These are phyloP conservation scores for Zelleria hepariella DNA, from an alignment of 2,888 invertebrate species.

Conservation along the genomic window DNA sequence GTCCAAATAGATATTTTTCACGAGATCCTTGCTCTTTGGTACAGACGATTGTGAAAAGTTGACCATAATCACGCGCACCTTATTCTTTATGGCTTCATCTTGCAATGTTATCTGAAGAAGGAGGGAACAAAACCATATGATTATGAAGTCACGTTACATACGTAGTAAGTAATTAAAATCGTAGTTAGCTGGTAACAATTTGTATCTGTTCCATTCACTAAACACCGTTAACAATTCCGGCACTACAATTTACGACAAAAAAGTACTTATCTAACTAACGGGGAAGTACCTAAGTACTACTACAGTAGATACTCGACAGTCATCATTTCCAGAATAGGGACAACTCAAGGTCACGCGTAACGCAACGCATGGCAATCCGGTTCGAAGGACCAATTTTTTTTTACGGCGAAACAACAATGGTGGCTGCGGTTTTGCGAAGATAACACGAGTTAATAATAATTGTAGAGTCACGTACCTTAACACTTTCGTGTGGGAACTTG, in stretches of 20 bases:
- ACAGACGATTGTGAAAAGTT: conserved; percentile 41
- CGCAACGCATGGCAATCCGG: not conserved
- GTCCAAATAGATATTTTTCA: conserved; percentile 57
- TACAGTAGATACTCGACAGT: not conserved
- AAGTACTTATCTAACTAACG: not conserved
- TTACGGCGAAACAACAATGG: not conserved
- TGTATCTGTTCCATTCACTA: not conserved
- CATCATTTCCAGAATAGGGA: not conserved
- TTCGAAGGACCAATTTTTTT: not conserved
- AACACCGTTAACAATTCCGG: not conserved
- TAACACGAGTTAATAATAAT: not conserved
- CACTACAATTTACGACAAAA: not conserved
- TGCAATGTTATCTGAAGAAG: conserved; percentile 60
- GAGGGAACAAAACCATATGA: not conserved
- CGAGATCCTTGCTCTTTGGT: conserved; percentile 46
- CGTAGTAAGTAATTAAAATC: too few relatives aligned
- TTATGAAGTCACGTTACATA: too few relatives aligned
- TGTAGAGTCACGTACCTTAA: conserved; percentile 30
- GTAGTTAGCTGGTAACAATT: too few relatives aligned
- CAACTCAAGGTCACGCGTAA: conserved; percentile 1
- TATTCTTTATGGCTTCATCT: conserved; percentile 64
- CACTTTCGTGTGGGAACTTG: conserved; percentile 67
- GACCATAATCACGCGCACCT: conserved; percentile 66
- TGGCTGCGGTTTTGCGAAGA: not conserved
- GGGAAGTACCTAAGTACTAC: not conserved